Evolutionary conservation across 2,797 vertebrate genomes (phyloP).

Genomic region (Enteromius anoplus): DNA sequence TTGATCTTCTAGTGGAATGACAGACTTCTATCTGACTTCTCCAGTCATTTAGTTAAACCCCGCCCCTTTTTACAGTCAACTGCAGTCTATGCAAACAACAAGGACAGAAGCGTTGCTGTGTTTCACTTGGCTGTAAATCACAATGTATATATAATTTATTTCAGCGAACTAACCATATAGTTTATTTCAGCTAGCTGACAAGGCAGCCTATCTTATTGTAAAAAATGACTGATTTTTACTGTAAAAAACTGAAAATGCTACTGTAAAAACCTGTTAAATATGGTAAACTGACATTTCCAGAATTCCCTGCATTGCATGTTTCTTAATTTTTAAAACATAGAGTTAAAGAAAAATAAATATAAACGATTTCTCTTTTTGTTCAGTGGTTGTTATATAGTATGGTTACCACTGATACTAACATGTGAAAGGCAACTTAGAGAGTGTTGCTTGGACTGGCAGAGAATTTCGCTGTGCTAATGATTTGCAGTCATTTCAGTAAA

Average conservation of each 20-base stretch:
- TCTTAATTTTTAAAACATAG: background rate
- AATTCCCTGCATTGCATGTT: no score
- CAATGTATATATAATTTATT: background rate
- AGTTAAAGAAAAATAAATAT: background rate
- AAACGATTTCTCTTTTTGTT: background rate
- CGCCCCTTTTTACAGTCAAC: background rate
- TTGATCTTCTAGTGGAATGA: background rate
- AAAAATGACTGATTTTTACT: no score
- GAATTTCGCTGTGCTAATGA: conserved; percentile 19
- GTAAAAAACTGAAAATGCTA: no score
- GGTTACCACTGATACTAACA: background rate
- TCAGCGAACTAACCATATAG: no score
- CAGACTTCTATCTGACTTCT: background rate
- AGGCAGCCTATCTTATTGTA: no score
- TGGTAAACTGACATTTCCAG: no score
- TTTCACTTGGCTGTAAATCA: background rate
- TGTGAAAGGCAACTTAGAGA: background rate
- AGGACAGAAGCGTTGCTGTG: background rate
- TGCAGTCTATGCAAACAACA: background rate
- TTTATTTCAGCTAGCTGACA: no score
- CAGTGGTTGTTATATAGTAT: background rate
- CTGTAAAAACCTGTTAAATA: no score
- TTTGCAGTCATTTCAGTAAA: conserved; percentile 29
- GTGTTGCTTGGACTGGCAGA: conserved; percentile 10
- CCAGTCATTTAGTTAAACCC: background rate